Percentiles rank a stretch among this genome's conserved stretches.
These are phyloP conservation scores for Drosophila longiperda DNA, from an alignment of 2,888 invertebrate species.

Conservation along the genomic window DNA sequence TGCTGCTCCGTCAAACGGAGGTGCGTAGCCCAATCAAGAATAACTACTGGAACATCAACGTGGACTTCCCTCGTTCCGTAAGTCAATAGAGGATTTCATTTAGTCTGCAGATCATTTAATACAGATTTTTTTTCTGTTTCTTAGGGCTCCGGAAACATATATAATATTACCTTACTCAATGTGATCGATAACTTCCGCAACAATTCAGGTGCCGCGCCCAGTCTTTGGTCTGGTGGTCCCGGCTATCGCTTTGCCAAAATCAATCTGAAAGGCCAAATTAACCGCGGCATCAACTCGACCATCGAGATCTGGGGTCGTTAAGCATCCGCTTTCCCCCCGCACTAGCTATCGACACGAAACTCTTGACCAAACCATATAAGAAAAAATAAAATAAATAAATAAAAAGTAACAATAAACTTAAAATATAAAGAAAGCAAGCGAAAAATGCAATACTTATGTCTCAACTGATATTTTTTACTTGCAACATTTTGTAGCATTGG, in stretches of 20 bases:
- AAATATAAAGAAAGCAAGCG: not conserved
- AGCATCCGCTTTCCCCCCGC: not conserved
- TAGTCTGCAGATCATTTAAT: not conserved
- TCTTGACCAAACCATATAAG: not conserved
- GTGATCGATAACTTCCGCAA: conserved; percentile 75
- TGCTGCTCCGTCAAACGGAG: conserved; percentile 55
- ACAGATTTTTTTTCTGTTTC: not conserved
- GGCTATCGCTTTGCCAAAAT: conserved; percentile 48
- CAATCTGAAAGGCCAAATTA: conserved; percentile 56
- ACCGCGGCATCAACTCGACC: conserved; percentile 68
- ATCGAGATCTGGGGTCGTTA: conserved; percentile 70
- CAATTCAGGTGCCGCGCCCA: conserved; percentile 64
- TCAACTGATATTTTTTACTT: not conserved
- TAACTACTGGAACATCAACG: conserved; percentile 48
- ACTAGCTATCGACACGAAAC: not conserved
- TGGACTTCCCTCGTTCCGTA: conserved; percentile 60
- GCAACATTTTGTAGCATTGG: not conserved
- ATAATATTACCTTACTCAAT: conserved; percentile 56
- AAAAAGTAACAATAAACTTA: not conserved
- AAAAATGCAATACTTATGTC: not conserved
- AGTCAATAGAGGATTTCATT: conserved; percentile 19
- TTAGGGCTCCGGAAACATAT: conserved; percentile 49
- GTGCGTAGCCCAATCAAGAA: conserved; percentile 53
- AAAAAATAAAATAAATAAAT: not conserved
- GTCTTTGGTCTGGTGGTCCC: conserved; percentile 68